Evolutionary conservation across 1,140 invertebrate genomes (phyloP), one percentile per base, ranked within the genome.

Genomic region (Drosophila sulfurigaster): DNA sequence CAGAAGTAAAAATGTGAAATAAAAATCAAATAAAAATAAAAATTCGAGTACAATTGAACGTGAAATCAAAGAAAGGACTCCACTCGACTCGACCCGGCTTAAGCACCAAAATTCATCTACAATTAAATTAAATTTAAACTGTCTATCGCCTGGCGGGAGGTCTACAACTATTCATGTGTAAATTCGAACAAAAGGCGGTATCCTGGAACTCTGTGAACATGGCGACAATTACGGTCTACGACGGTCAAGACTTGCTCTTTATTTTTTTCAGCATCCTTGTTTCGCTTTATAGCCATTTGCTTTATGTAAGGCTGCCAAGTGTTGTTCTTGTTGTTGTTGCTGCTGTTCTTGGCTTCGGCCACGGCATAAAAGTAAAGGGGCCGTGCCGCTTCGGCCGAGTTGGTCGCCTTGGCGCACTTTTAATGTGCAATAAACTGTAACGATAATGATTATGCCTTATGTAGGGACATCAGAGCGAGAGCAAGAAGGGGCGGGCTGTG

Each of bases 351-450:
- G 63, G 65, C 60, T 38, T 73, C 43, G 60, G 74, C 62, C 35
- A 43, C 30, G 69, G 77, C 70, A 82, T 82, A 78, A 86, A 80
- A 82, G 82, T 79, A 87, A 82, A 82, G 76, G 76, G 82, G 76
- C 62, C 66, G 63, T 28, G 43, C 1, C 35, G 66, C 49, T 13
- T 56, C 59, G 63, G 56, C 41, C 57, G 35, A 38, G 35, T 38
- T 38, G 35, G 2, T 38, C 35, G 49, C 35, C 67, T 66, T 68
- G 76, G 72, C 83, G 80, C 83, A 83, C 70, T 87, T 87, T 87
- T 87, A 87, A 87, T 87, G 83, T 87, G 80, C 83, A 83, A 87
- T 88, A 87, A 87, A 87, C 77, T 88, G 83, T 87, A 87, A 87
- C 83, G 83, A 87, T 87, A 87, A 87, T 87, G 83, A 87, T 87